phyloP scores from a whole-genome alignment of 2,888 invertebrate genomes.

The Clivina fossor region DNA sequence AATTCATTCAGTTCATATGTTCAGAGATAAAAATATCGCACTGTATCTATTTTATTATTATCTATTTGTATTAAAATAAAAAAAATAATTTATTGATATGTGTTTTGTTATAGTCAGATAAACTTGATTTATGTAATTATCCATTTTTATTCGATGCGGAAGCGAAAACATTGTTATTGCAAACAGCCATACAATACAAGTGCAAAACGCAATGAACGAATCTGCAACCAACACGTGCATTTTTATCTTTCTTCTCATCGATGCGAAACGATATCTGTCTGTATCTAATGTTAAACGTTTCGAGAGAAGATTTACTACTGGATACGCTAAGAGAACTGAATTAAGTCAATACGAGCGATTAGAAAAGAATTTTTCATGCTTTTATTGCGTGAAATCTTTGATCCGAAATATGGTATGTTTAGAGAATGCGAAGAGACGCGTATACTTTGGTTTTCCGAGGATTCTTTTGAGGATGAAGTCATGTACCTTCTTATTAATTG shows the following conservation, averaged over 20 bases:
- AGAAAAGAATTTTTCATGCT: slow-evolving; percentile 95
- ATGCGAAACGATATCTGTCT: slow-evolving; percentile 58
- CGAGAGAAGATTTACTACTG: slow-evolving; percentile 80
- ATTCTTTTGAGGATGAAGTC: slow-evolving; percentile 75
- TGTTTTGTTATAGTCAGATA: slow-evolving; percentile 57
- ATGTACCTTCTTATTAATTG: slow-evolving; percentile 83
- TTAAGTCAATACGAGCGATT: slow-evolving; percentile 68
- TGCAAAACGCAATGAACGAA: slow-evolving; percentile 78
- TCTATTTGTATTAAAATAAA: too few species aligned
- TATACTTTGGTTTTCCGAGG: slow-evolving; percentile 89
- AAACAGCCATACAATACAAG: slow-evolving; percentile 86
- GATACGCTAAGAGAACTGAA: slow-evolving; percentile 83
- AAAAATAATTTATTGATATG: slow-evolving; percentile 16
- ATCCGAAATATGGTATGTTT: slow-evolving; percentile 98
- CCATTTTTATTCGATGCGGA: slow-evolving; percentile 93
- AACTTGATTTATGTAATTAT: slow-evolving; percentile 85
- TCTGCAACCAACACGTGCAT: slow-evolving; percentile 70
- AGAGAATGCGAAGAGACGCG: slow-evolving; percentile 86
- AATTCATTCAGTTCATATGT: too few species aligned
- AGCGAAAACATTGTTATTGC: slow-evolving; percentile 81
- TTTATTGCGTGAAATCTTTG: slow-evolving; percentile 85
- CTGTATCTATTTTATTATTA: too few species aligned
- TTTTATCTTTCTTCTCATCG: slow-evolving; percentile 54
- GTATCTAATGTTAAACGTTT: slow-evolving; percentile 77
- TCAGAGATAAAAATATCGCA: too few species aligned